Evolutionary conservation across 2,888 invertebrate species (phyloP).

Genomic region (Caradrina clavipalpis): DNA sequence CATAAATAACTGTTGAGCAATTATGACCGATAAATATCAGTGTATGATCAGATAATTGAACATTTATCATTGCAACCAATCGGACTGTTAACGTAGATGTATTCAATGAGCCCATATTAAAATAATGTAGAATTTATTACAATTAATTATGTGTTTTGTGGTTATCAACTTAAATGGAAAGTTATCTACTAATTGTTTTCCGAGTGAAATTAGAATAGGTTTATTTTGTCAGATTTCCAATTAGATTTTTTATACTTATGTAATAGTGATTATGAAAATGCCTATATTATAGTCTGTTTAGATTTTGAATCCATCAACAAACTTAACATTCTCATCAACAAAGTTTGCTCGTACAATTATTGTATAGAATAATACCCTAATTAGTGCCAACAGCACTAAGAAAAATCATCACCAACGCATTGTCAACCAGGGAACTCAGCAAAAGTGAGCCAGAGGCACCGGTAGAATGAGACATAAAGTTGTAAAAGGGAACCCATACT

Average conservation of each 20-base stretch:
- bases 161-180: neutral
- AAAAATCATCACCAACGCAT: slow-evolving; percentile 22
- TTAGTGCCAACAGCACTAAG: slow-evolving; percentile 8
- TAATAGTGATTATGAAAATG: neutral
- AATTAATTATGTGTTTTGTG: slow-evolving; percentile 25
- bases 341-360: neutral
- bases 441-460: neutral
- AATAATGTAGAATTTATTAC: slow-evolving; percentile 38
- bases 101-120: slow-evolving; percentile 43
- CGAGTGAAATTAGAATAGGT: neutral
- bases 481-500: slow-evolving; percentile 36
- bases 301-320: neutral
- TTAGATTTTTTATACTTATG: neutral
- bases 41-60: slow-evolving; percentile 55
- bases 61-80: slow-evolving; percentile 48
- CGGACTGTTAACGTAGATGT: slow-evolving; percentile 48
- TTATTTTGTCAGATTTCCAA: neutral
- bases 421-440: neutral
- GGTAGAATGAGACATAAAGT: slow-evolving; percentile 40
- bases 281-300: neutral
- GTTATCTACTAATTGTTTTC: neutral
- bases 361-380: slow-evolving; percentile 8
- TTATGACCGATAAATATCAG: slow-evolving; percentile 49
- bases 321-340: neutral
- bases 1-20: slow-evolving; percentile 39